Percentiles rank a stretch among this genome's conserved stretches.
These are phyloP conservation scores for Scelioninae gen. 1 DNA, from an alignment of 2,888 invertebrate genomes.

Conservation along the genomic window DNA sequence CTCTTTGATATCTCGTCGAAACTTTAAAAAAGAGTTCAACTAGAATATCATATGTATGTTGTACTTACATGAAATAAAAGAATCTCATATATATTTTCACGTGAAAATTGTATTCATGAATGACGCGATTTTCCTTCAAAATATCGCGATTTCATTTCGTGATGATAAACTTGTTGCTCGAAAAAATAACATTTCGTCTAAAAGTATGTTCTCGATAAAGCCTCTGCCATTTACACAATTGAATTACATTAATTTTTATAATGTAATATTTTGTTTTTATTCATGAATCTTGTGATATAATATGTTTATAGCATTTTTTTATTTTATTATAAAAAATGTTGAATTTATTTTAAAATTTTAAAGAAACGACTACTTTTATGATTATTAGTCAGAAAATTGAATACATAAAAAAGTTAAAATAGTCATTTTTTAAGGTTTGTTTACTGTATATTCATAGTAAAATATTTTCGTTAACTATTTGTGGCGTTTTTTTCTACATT, in stretches of 20 bases:
- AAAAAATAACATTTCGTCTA: slow-evolving; percentile 13
- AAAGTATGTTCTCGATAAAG: slow-evolving; percentile 6
- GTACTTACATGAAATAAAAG: slow-evolving; percentile 57
- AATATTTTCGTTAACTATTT: no score
- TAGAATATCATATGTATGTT: slow-evolving; percentile 62
- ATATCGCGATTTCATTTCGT: slow-evolving; percentile 28
- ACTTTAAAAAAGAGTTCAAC: slow-evolving; percentile 63
- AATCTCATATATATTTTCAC: slow-evolving; percentile 44
- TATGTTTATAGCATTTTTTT: background rate
- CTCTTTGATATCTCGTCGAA: slow-evolving; percentile 68
- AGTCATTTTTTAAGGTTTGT: no score
- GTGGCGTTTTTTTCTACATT: no score
- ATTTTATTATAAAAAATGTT: no score
- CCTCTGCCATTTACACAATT: background rate
- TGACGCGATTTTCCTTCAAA: slow-evolving; percentile 24
- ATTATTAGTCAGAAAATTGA: no score
- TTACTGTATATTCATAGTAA: no score
- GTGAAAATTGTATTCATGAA: slow-evolving; percentile 45
- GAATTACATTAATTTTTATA: background rate
- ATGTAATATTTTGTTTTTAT: background rate
- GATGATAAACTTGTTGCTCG: slow-evolving; percentile 58
- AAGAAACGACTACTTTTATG: no score
- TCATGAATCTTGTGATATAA: background rate
- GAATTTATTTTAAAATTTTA: no score
- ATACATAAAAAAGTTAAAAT: no score